A percentile compares a stretch with the other conserved stretches of the same genome.
These are phyloP conservation scores for Synergus laeviventris DNA, from an alignment of 2,888 invertebrate genomes.

Conservation along the genomic window DNA sequence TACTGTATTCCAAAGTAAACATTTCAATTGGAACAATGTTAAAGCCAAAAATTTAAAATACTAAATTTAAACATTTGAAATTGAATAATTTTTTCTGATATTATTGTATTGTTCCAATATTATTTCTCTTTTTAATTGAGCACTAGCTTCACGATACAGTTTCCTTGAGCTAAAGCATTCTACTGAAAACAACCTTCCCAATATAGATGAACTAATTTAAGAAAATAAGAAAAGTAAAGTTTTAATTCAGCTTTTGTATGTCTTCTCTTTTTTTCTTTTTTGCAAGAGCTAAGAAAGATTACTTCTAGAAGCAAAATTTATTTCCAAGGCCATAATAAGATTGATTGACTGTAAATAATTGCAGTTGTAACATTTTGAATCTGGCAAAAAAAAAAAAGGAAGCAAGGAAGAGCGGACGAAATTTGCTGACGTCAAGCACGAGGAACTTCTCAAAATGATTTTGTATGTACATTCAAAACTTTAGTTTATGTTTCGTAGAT, in stretches of 20 bases:
- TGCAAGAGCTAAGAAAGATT: neutral
- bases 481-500: neutral
- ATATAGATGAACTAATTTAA: neutral
- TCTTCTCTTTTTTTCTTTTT: neutral
- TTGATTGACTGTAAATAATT: neutral
- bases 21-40: neutral
- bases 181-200: neutral
- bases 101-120: neutral
- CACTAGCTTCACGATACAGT: neutral
- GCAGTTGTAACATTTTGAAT: neutral
- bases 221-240: neutral
- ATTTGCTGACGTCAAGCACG: neutral
- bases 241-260: neutral
- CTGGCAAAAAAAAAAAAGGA: neutral
- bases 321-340: neutral
- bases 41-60: neutral
- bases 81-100: neutral
- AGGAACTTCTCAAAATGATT: constrained; percentile 12
- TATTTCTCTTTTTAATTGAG: neutral
- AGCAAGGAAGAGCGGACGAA: neutral
- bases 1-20: too few species aligned
- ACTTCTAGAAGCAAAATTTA: neutral
- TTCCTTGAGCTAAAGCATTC: neutral
- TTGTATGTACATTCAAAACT: neutral
- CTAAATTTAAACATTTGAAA: neutral